Evolutionary conservation across 92 coral and sea anemone species (phyloP).

Genomic region (Heteractis magnifica): DNA sequence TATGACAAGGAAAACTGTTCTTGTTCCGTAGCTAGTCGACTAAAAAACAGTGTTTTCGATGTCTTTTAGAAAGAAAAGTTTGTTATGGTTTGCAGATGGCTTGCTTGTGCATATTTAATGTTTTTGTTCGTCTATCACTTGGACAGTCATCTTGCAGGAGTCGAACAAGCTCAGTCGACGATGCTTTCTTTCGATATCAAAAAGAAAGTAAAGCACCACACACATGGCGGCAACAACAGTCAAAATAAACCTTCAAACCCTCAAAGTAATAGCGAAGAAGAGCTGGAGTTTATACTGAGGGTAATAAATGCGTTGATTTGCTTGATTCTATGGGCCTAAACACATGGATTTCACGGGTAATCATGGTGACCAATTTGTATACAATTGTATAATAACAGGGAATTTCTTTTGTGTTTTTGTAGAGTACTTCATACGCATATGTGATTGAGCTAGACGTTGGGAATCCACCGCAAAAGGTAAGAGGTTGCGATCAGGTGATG

Average conservation of each 20-base stretch:
- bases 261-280: conserved; percentile 51
- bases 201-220: conserved; percentile 81
- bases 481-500: conserved; percentile 17
- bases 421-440: conserved; percentile 97
- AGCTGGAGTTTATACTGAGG: conserved; percentile 76
- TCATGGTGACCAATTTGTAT: not conserved
- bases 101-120: conserved; percentile 36
- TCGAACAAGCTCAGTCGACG: conserved; percentile 47
- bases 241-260: conserved; percentile 21
- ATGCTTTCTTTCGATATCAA: conserved; percentile 65
- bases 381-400: not conserved
- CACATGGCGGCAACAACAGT: conserved; percentile 28
- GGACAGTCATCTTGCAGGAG: conserved; percentile 12
- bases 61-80: conserved; percentile 33
- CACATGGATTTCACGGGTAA: not conserved
- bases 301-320: conserved; percentile 36
- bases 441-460: conserved; percentile 84
- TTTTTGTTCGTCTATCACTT: not conserved
- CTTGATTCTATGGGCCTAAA: conserved; percentile 1
- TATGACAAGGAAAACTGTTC: not conserved
- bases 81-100: conserved; percentile 81
- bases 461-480: conserved; percentile 89
- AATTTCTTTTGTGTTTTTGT: not conserved
- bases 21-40: not conserved
- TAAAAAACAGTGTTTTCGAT: conserved; percentile 37